Conservation (phyloP, 2,888 invertebrate species). For the Euphydryas editha region DNA sequence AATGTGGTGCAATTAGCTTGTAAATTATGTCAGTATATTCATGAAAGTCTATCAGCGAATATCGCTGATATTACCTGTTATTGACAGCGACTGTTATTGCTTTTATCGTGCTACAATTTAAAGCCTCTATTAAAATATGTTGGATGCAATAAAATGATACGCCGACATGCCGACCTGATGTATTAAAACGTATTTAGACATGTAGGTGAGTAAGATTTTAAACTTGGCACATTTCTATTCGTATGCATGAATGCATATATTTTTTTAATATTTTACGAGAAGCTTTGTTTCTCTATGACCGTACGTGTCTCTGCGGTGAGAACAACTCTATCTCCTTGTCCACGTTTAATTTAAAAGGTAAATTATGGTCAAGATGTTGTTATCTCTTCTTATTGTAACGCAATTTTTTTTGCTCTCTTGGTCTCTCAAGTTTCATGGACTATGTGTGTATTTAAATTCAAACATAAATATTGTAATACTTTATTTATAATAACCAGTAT, state of each 20-base stretch:
- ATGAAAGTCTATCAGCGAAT: neutral
- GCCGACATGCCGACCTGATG: slow-evolving; percentile 14
- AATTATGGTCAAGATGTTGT: slow-evolving; percentile 55
- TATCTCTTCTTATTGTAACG: slow-evolving; percentile 31
- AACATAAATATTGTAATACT: slow-evolving; percentile 15
- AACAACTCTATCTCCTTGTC: slow-evolving; percentile 53
- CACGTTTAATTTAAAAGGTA: slow-evolving; percentile 64
- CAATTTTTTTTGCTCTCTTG: slow-evolving; percentile 48
- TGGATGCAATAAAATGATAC: slow-evolving; percentile 11
- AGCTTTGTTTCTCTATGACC: slow-evolving; percentile 36
- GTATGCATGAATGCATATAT: slow-evolving; percentile 36
- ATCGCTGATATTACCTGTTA: neutral
- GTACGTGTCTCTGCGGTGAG: slow-evolving; percentile 54
- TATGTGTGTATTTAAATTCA: slow-evolving; percentile 15
- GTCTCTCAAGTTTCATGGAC: slow-evolving; percentile 26
- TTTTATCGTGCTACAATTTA: neutral
- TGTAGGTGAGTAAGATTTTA: slow-evolving; percentile 23
- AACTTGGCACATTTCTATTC: slow-evolving; percentile 35
- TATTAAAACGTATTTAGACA: slow-evolving; percentile 21
- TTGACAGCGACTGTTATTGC: neutral
- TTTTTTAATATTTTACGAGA: slow-evolving; percentile 41
- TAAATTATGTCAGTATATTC: neutral
- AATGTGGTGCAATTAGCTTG: neutral
- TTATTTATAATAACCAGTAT: slow-evolving; percentile 16
- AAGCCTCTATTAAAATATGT: slow-evolving; percentile 5